Percentiles rank a stretch among this genome's conserved stretches.
phyloP scores from a whole-genome alignment of 2,797 vertebrate genomes.

The Enteromius radiatus region DNA sequence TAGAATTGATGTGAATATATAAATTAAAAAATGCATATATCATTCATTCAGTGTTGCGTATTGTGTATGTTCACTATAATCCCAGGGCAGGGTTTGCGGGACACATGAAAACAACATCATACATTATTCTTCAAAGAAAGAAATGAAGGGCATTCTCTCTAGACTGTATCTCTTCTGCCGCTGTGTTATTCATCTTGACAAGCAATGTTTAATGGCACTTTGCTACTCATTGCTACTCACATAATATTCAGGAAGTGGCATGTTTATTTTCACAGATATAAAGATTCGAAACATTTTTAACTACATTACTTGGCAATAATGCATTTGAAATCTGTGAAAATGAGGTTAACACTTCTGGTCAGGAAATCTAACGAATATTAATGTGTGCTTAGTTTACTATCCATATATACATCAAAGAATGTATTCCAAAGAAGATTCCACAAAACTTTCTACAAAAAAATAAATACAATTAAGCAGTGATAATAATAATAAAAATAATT shows the following conservation, averaged over 20 bases:
- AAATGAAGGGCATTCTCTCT: not conserved
- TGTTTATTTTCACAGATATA: not conserved
- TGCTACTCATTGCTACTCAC: not conserved
- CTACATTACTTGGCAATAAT: not conserved
- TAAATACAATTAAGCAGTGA: too few relatives aligned
- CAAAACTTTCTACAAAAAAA: too few relatives aligned
- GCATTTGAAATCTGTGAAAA: not conserved
- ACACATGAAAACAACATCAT: conserved; percentile 18
- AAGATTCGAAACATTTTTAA: not conserved
- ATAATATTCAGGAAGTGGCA: not conserved
- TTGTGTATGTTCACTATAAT: not conserved
- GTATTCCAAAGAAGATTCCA: too few relatives aligned
- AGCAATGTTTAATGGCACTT: conserved; percentile 8
- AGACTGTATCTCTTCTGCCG: not conserved
- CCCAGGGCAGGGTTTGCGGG: not conserved
- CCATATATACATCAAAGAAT: too few relatives aligned
- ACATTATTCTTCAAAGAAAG: conserved; percentile 18
- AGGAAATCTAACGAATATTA: not conserved
- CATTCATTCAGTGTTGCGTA: not conserved
- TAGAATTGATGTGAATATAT: not conserved
- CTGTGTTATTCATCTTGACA: conserved; percentile 8
- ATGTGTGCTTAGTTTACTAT: too few relatives aligned
- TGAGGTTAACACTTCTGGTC: not conserved
- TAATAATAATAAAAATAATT: too few relatives aligned
- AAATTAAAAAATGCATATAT: not conserved